Evolutionary conservation across 2,888 invertebrate species (phyloP).

Genomic region (Patella pellucida): DNA sequence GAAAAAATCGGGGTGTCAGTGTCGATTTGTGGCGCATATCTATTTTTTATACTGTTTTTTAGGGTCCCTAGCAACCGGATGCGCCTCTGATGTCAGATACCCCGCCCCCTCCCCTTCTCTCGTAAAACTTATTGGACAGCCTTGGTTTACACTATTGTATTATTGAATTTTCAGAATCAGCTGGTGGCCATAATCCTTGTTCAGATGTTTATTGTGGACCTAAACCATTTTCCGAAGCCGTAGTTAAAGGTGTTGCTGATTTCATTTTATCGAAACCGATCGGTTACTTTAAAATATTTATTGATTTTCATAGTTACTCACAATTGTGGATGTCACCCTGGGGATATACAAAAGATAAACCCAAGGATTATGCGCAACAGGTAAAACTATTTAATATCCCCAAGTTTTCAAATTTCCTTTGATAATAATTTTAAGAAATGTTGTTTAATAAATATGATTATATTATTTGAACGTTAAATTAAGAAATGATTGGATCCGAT

Average conservation of each 20-base stretch:
- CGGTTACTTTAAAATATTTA: constrained; percentile 70
- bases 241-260: constrained; percentile 80
- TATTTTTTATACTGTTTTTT: no score
- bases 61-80: no score
- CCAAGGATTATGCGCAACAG: constrained; percentile 48
- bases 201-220: constrained; percentile 87
- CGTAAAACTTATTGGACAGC: not conserved
- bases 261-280: constrained; percentile 72
- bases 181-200: constrained; percentile 84
- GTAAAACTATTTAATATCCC: constrained; percentile 31
- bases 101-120: not conserved
- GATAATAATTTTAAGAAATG: no score
- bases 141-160: constrained; percentile 16
- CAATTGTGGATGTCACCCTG: constrained; percentile 74
- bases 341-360: constrained; percentile 61
- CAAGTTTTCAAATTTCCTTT: no score
- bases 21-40: no score
- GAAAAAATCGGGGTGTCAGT: no score
- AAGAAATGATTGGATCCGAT: no score
- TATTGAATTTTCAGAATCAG: constrained; percentile 51
- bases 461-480: no score
- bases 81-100: no score
- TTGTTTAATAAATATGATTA: no score
- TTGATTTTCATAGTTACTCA: constrained; percentile 83
- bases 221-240: constrained; percentile 82